phyloP scores from a whole-genome alignment of 1,140 invertebrate species.

The Trichonephila clavata region DNA sequence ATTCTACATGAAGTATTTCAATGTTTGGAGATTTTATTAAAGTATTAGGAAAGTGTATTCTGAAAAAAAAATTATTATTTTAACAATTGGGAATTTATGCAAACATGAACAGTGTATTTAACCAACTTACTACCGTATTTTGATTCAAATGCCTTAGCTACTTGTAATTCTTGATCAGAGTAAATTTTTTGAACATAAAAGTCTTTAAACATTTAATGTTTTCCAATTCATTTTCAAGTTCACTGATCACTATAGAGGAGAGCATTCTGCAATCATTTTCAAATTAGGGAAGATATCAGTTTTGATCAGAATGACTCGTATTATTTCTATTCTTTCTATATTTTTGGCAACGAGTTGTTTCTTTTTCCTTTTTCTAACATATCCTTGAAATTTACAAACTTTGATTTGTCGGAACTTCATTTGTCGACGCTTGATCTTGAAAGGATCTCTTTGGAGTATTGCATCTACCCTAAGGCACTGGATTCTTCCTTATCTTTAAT shows the following conservation, averaged over 20 bases:
- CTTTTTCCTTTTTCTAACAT: background rate
- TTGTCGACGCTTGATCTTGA: conserved; percentile 36
- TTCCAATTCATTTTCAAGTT: background rate
- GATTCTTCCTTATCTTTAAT: conserved; percentile 27
- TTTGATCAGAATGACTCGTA: background rate
- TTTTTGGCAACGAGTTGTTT: conserved; percentile 3
- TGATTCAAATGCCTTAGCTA: background rate
- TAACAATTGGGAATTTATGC: no score
- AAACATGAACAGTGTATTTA: background rate
- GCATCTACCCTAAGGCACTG: conserved; percentile 8
- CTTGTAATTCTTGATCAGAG: background rate
- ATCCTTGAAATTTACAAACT: conserved; percentile 62
- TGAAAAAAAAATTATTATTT: no score
- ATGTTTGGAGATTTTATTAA: no score
- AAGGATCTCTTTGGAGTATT: background rate
- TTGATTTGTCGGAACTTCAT: conserved; percentile 63
- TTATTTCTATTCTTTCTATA: conserved; percentile 49
- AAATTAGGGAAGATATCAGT: background rate
- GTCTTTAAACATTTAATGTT: background rate
- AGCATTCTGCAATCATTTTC: conserved; percentile 16
- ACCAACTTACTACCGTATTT: background rate
- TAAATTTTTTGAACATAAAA: background rate
- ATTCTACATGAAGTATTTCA: no score
- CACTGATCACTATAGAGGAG: background rate
- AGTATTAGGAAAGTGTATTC: no score